phyloP scores from a whole-genome alignment of 1,140 invertebrate species.

The Leucophenga varia region DNA sequence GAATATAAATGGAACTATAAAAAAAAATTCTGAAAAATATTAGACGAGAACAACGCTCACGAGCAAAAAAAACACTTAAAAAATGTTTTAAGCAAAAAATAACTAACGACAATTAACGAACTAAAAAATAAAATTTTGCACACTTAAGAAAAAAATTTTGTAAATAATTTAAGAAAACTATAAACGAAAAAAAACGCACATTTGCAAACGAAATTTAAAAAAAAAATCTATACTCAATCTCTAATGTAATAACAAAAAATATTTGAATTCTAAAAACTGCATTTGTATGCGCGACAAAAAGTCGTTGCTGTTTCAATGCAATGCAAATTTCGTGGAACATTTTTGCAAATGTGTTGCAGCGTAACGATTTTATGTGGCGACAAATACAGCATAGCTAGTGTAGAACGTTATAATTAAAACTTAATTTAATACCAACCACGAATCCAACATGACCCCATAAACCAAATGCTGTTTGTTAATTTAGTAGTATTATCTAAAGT shows the following conservation, averaged over 20 bases:
- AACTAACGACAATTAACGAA: constrained; percentile 48
- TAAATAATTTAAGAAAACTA: constrained; percentile 23
- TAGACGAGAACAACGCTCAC: constrained; percentile 28
- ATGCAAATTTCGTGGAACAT: constrained; percentile 43
- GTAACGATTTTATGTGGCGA: neutral
- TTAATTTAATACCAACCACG: constrained; percentile 12
- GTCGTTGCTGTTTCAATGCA: neutral
- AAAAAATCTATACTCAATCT: constrained; percentile 37
- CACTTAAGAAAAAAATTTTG: constrained; percentile 26
- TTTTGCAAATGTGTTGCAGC: constrained; percentile 13
- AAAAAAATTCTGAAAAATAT: constrained; percentile 5
- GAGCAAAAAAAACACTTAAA: constrained; percentile 24
- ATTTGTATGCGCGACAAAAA: constrained; percentile 17
- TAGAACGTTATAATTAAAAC: neutral
- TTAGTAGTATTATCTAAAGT: neutral
- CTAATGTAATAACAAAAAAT: no score
- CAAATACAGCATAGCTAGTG: constrained; percentile 1
- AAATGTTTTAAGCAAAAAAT: constrained; percentile 9
- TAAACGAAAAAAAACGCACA: constrained; percentile 47
- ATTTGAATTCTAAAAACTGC: no score
- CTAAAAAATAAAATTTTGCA: no score
- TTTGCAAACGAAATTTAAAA: constrained; percentile 51
- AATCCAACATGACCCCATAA: constrained; percentile 52
- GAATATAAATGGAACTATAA: neutral
- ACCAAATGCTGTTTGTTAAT: constrained; percentile 32